Percentiles rank a stretch among this genome's conserved stretches.
These are phyloP conservation scores for Hydrolagus colliei DNA, from an alignment of 2,797 vertebrate species.

Conservation along the genomic window DNA sequence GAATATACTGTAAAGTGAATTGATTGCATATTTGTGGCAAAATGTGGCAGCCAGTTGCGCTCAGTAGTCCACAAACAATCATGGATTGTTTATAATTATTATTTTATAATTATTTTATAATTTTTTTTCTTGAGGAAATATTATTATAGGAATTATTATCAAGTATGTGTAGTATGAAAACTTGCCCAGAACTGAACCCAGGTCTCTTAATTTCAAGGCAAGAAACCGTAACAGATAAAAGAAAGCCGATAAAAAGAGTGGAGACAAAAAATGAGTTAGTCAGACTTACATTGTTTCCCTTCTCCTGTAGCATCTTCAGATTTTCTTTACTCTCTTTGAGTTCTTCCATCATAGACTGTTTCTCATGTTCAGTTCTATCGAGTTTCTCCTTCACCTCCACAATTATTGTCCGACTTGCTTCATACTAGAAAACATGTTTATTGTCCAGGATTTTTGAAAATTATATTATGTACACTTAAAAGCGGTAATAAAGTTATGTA, in stretches of 20 bases:
- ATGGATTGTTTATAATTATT: too few relatives aligned
- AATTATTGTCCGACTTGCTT: slow-evolving; percentile 81
- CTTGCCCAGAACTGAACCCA: background rate
- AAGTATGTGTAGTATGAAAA: too few relatives aligned
- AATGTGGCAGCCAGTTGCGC: too few relatives aligned
- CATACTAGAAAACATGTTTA: slow-evolving; percentile 63
- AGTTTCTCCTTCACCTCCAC: slow-evolving; percentile 79
- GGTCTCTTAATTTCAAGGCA: too few relatives aligned
- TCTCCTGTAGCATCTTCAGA: slow-evolving; percentile 90
- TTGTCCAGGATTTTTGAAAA: background rate
- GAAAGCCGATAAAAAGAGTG: too few relatives aligned
- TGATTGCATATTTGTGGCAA: too few relatives aligned
- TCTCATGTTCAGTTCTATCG: slow-evolving; percentile 84
- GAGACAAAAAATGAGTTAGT: background rate
- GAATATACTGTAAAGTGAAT: too few relatives aligned
- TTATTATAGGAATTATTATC: background rate
- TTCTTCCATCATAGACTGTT: slow-evolving; percentile 79
- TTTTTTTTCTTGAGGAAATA: too few relatives aligned
- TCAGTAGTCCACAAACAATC: too few relatives aligned
- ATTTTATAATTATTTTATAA: too few relatives aligned
- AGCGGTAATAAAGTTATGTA: background rate
- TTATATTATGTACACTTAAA: background rate
- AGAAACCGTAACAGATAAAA: background rate
- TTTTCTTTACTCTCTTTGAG: slow-evolving; percentile 86
- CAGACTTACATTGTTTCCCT: slow-evolving; percentile 80